Percentiles rank a stretch among this genome's conserved stretches.
Conservation (phyloP, 2,888 invertebrate genomes). For the Antheraea assamensis region DNA sequence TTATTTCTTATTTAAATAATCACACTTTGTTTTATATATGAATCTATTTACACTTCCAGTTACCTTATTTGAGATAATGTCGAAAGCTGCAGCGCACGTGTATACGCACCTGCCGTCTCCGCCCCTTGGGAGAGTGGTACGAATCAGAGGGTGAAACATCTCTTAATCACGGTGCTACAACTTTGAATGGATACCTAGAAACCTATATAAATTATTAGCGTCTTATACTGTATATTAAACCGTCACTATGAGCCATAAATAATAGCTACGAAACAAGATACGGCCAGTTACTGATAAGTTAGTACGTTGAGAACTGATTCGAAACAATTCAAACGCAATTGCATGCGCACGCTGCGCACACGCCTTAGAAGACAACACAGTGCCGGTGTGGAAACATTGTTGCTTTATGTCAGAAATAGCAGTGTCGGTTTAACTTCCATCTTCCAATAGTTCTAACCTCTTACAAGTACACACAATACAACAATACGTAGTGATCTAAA, state of each 20-base stretch:
- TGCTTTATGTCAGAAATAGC: too few relatives aligned
- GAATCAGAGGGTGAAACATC: background rate
- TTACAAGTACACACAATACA: too few relatives aligned
- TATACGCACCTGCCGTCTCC: constrained; percentile 68
- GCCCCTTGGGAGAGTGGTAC: constrained; percentile 27
- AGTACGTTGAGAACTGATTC: too few relatives aligned
- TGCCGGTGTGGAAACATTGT: too few relatives aligned
- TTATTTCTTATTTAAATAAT: background rate
- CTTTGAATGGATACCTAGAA: background rate
- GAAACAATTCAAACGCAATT: too few relatives aligned
- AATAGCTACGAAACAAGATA: background rate
- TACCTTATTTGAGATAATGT: constrained; percentile 28
- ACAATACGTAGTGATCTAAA: background rate
- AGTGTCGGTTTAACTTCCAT: too few relatives aligned
- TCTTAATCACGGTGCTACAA: background rate
- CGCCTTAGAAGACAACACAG: too few relatives aligned
- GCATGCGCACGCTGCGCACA: too few relatives aligned
- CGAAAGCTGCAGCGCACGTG: constrained; percentile 73
- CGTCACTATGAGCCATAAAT: background rate
- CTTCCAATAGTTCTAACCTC: too few relatives aligned
- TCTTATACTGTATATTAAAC: background rate
- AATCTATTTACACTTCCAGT: background rate
- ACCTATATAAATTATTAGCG: background rate
- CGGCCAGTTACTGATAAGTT: too few relatives aligned
- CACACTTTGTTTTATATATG: background rate